phyloP scores from a whole-genome alignment of 2,888 invertebrate genomes.

The Gryllus longicercus region DNA sequence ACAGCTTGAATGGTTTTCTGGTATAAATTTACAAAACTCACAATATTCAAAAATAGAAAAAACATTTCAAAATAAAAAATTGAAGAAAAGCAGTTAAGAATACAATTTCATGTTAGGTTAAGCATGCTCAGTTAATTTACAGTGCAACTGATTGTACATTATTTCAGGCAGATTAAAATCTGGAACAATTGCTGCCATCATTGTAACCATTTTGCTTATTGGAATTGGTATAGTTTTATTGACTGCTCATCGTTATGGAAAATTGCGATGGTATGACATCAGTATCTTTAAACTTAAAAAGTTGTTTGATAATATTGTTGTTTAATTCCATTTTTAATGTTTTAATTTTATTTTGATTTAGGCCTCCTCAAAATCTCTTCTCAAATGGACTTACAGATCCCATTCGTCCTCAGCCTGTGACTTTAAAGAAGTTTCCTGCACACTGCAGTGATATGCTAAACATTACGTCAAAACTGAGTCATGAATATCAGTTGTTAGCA shows the following conservation, averaged over 20 bases:
- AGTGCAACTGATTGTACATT: no score
- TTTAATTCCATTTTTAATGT: neutral
- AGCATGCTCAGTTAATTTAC: no score
- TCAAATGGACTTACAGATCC: conserved; percentile 21
- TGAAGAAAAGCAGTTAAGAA: no score
- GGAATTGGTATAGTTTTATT: neutral
- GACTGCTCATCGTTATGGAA: neutral
- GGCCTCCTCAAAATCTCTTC: conserved; percentile 21
- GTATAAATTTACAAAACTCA: no score
- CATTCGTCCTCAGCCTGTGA: conserved; percentile 49
- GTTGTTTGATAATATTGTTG: conserved; percentile 23
- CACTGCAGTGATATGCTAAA: conserved; percentile 55
- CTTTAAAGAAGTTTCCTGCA: conserved; percentile 54
- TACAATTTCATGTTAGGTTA: no score
- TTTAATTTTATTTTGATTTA: neutral
- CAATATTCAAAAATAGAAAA: no score
- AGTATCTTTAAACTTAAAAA: neutral
- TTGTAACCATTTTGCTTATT: neutral
- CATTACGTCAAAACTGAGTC: conserved; percentile 52
- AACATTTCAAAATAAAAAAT: no score
- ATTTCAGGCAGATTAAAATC: no score
- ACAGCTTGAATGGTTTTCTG: no score
- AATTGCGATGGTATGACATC: conserved; percentile 18
- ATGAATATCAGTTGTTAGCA: conserved; percentile 56
- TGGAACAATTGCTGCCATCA: no score